phyloP scores from a whole-genome alignment of 1,140 invertebrate genomes.

The Vollenhovia emeryi region DNA sequence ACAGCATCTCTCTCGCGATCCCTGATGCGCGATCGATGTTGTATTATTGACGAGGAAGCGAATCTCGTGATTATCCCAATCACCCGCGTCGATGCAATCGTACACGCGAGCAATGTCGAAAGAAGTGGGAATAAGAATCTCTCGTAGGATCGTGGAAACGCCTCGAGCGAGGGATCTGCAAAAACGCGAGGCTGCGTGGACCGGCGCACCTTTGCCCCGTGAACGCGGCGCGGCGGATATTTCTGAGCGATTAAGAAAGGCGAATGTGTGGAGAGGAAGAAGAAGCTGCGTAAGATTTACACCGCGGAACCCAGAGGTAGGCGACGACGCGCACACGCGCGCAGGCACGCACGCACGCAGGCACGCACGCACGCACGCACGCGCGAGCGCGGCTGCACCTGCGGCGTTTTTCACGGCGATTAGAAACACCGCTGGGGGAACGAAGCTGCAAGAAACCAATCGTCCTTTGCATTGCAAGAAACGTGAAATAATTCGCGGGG shows the following conservation, averaged over 20 bases:
- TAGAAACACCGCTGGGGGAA: conserved; percentile 53
- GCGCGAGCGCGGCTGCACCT: conserved; percentile 50
- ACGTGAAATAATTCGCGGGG: conserved; percentile 38
- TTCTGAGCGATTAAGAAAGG: conserved; percentile 57
- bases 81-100: not conserved
- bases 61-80: conserved; percentile 35
- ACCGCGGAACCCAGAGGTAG: not conserved
- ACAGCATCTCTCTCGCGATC: not conserved
- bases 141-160: conserved; percentile 34
- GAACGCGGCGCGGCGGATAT: conserved; percentile 27
- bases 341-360: conserved; percentile 1
- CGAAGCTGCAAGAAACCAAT: conserved; percentile 41
- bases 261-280: conserved; percentile 29
- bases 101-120: not conserved
- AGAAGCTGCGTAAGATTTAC: conserved; percentile 37
- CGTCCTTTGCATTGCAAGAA: conserved; percentile 53
- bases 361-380: not conserved
- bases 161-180: conserved; percentile 13
- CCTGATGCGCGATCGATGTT: not conserved
- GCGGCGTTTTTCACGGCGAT: conserved; percentile 60
- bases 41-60: conserved; percentile 23
- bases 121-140: conserved; percentile 19
- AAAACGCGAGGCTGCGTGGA: not conserved
- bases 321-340: not conserved
- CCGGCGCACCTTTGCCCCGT: conserved; percentile 25